Percentiles rank a stretch among this genome's conserved stretches.
phyloP scores from a whole-genome alignment of 2,888 invertebrate species.

The Diaprepes abbreviatus region DNA sequence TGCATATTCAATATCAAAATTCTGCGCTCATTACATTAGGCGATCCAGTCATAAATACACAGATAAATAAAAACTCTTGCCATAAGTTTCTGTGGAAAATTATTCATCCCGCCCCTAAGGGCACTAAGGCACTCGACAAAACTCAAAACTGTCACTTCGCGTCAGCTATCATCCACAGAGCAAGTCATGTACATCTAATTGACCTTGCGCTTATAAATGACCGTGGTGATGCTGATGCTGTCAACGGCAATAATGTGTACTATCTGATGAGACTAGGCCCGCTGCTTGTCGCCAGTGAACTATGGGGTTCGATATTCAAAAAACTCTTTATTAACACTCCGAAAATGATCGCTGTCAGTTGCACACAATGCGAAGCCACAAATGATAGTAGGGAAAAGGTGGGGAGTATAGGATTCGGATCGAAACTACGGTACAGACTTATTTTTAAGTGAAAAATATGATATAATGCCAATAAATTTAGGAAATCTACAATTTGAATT shows the following conservation, averaged over 20 bases:
- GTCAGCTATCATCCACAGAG: constrained; percentile 56
- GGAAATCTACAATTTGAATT: too few species aligned
- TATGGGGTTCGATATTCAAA: constrained; percentile 65
- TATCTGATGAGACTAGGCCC: constrained; percentile 63
- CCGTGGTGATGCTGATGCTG: constrained; percentile 66
- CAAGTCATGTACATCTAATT: constrained; percentile 66
- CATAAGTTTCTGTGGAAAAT: constrained; percentile 30
- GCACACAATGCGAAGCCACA: constrained; percentile 52
- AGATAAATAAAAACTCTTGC: constrained; percentile 13
- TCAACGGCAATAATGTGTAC: constrained; percentile 67
- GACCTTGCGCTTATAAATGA: constrained; percentile 68
- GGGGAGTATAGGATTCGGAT: neutral
- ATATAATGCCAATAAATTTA: too few species aligned
- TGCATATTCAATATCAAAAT: too few species aligned
- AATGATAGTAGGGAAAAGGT: constrained; percentile 26
- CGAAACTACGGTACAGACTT: too few species aligned
- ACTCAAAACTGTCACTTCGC: constrained; percentile 49
- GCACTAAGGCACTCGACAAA: constrained; percentile 42
- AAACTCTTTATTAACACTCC: constrained; percentile 68
- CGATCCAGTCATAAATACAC: too few species aligned
- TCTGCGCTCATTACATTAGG: too few species aligned
- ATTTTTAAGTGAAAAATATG: too few species aligned
- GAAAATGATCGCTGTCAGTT: constrained; percentile 67
- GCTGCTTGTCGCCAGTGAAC: constrained; percentile 62
- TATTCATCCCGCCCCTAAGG: constrained; percentile 42